Conservation (phyloP, 2,113 vertebrate genomes). For the Chroicocephalus ridibundus region DNA sequence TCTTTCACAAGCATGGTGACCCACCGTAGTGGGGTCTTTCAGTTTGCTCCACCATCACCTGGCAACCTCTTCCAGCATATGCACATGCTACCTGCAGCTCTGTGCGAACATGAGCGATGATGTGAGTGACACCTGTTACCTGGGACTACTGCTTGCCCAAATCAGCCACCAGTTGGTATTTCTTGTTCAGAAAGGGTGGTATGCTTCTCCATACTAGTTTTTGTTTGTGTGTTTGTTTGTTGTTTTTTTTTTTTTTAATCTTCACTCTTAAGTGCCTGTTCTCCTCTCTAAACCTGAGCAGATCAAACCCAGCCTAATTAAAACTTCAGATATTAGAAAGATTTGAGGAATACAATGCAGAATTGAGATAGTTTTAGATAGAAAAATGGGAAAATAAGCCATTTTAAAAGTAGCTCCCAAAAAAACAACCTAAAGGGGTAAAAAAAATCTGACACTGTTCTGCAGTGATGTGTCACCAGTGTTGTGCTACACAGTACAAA, state of each 20-base stretch:
- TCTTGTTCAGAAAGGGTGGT: not conserved
- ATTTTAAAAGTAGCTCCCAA: not conserved
- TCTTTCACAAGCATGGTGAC: not conserved
- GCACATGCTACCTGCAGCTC: rapidly evolving
- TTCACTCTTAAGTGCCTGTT: not conserved
- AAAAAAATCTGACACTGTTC: not conserved
- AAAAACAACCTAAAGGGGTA: too few species aligned
- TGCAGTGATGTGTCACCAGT: not conserved
- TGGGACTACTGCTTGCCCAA: not conserved
- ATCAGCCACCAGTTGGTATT: not conserved
- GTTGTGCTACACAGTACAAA: not conserved
- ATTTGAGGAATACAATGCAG: not conserved
- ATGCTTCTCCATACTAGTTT: not conserved
- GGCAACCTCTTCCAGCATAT: rapidly evolving
- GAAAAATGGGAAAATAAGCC: not conserved
- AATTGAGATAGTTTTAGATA: not conserved
- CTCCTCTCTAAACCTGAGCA: not conserved
- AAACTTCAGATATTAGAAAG: not conserved
- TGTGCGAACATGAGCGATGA: rapidly evolving
- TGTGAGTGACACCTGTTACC: not conserved
- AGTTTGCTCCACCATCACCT: not conserved
- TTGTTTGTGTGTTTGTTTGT: not conserved
- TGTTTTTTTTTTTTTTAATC: not conserved
- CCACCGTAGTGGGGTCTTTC: not conserved
- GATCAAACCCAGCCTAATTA: not conserved